Percentiles rank a stretch among this genome's conserved stretches.
These are phyloP conservation scores for Colinus virginianus DNA, from an alignment of 2,113 vertebrate species.

Conservation along the genomic window DNA sequence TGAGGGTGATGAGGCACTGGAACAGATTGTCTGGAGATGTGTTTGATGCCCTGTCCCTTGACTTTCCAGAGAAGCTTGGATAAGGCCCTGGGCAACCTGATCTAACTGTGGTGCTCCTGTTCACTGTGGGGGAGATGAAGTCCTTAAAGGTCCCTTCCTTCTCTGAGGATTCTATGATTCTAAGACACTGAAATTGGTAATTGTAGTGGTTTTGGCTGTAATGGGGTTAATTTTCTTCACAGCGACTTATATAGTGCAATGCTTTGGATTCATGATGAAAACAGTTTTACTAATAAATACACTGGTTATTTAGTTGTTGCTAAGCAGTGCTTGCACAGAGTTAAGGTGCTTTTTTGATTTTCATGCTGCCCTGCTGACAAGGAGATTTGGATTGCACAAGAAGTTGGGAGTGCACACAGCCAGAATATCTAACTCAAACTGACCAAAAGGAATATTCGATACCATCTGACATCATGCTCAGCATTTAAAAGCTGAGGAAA, in stretches of 20 bases:
- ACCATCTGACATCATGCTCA: background rate
- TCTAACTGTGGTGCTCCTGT: no score
- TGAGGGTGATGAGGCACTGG: no score
- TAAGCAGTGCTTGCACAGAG: background rate
- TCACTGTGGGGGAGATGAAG: no score
- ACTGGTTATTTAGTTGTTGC: background rate
- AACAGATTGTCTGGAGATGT: no score
- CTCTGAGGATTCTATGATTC: no score
- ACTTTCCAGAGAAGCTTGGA: no score
- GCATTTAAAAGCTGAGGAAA: background rate
- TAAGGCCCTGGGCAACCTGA: no score
- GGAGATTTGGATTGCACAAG: background rate
- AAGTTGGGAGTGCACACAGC: background rate
- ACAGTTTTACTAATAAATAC: background rate
- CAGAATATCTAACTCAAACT: background rate
- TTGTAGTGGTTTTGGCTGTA: background rate
- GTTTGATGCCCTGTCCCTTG: no score
- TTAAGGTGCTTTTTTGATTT: background rate
- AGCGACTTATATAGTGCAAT: fast-evolving
- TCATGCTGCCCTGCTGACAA: fast-evolving
- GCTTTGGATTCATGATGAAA: background rate
- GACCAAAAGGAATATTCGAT: background rate
- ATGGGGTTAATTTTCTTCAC: background rate
- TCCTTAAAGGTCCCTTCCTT: no score
- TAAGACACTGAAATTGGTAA: background rate